These are phyloP conservation scores for Gymnothorax javanicus DNA, from an alignment of 2,797 vertebrate species.

Conservation along the genomic window DNA sequence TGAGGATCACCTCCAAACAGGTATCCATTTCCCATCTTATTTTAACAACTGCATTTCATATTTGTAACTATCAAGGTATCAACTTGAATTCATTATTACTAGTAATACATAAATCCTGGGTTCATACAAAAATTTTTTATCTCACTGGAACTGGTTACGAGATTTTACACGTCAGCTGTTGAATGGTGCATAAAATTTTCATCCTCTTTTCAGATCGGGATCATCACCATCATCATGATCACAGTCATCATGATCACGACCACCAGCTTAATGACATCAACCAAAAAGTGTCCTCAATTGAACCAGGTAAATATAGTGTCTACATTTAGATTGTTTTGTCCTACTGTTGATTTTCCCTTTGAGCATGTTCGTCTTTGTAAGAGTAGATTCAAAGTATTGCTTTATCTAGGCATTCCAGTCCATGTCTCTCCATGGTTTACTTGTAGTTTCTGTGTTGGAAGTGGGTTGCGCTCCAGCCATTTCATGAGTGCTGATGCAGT, in stretches of 20 bases:
- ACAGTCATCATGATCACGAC: constrained; percentile 46
- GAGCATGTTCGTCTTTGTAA: neutral
- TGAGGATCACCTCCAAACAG: constrained; percentile 58
- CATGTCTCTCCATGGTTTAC: neutral
- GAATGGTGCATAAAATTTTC: neutral
- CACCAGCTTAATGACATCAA: constrained; percentile 26
- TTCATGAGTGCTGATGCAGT: neutral
- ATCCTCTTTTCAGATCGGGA: constrained; percentile 51
- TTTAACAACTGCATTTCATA: neutral
- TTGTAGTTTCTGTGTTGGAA: too few relatives aligned
- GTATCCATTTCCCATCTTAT: neutral
- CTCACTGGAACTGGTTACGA: neutral
- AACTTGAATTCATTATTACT: neutral
- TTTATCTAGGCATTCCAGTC: neutral
- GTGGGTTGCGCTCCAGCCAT: neutral
- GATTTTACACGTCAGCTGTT: neutral
- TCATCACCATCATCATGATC: constrained; percentile 47
- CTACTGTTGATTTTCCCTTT: neutral
- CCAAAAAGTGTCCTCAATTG: constrained; percentile 39
- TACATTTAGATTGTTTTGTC: neutral
- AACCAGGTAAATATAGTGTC: constrained; percentile 40
- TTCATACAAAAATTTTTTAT: neutral
- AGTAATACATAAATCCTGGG: neutral
- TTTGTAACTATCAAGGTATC: neutral
- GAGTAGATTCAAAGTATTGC: neutral